These are phyloP conservation scores for Centropristis striata DNA, from an alignment of 2,113 vertebrate genomes.

Conservation along the genomic window DNA sequence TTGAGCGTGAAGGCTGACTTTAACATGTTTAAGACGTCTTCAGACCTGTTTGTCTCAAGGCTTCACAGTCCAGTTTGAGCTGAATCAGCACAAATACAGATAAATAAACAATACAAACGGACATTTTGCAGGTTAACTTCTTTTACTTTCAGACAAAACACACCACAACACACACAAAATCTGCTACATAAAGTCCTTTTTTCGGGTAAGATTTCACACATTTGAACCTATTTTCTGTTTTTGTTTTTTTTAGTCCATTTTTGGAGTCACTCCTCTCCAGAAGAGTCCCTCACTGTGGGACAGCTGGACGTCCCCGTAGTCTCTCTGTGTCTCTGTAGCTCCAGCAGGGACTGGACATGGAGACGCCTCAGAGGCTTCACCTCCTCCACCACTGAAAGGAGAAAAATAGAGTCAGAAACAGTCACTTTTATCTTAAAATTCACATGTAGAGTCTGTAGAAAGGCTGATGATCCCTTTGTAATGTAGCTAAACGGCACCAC, in stretches of 20 bases:
- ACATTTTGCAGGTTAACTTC: too few species aligned
- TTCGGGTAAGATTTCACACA: background rate
- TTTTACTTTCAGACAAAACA: too few species aligned
- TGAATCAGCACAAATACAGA: too few species aligned
- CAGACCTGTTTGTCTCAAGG: too few species aligned
- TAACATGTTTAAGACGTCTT: too few species aligned
- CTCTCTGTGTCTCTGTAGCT: constrained; percentile 68
- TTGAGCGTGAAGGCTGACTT: too few species aligned
- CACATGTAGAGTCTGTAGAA: background rate
- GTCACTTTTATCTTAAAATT: background rate
- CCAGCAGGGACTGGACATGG: constrained; percentile 81
- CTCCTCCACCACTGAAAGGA: constrained; percentile 82
- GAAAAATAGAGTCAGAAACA: background rate
- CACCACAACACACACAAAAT: background rate
- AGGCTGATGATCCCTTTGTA: background rate
- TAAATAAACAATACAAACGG: too few species aligned
- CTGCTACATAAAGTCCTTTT: background rate
- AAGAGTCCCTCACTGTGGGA: background rate
- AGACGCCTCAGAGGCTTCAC: constrained; percentile 81
- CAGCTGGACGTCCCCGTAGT: background rate
- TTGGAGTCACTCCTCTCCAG: constrained; percentile 20
- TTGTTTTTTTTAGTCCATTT: background rate
- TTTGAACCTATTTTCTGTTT: background rate
- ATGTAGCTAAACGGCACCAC: constrained; percentile 53
- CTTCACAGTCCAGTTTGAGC: too few species aligned